A percentile compares a stretch with the other conserved stretches of the same genome.
These are phyloP conservation scores for Dipodomys merriami DNA, from an alignment of 2,113 vertebrate species.

Conservation along the genomic window DNA sequence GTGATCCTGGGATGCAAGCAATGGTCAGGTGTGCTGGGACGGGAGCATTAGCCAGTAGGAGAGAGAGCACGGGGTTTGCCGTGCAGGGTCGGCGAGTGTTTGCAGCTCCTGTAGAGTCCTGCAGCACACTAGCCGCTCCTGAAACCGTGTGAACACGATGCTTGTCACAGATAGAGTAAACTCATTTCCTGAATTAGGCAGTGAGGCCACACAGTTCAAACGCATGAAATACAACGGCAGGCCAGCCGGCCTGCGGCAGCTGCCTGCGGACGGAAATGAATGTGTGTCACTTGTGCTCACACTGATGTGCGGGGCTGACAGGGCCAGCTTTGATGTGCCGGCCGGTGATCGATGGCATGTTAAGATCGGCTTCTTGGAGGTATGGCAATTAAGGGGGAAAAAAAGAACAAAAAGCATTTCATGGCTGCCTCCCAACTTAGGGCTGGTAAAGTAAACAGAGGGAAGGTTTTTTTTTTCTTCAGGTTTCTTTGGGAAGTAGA, in stretches of 20 bases:
- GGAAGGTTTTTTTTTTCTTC: background rate
- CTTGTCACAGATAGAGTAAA: slow-evolving; percentile 77
- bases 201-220: slow-evolving; percentile 59
- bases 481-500: slow-evolving; percentile 66
- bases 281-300: slow-evolving; percentile 61
- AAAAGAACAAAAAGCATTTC: slow-evolving; percentile 59
- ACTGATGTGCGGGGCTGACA: accelerated
- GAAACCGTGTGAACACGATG: slow-evolving; percentile 35
- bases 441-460: slow-evolving; percentile 61
- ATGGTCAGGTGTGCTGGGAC: background rate
- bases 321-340: slow-evolving; percentile 46
- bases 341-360: background rate
- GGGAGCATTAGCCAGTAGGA: background rate
- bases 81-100: accelerated
- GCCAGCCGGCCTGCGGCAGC: slow-evolving; percentile 50
- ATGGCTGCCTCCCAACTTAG: slow-evolving; percentile 18
- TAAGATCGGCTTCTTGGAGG: slow-evolving; percentile 63
- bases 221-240: slow-evolving; percentile 41
- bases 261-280: slow-evolving; percentile 68
- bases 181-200: slow-evolving; percentile 81
- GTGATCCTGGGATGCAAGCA: slow-evolving; percentile 3
- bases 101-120: accelerated
- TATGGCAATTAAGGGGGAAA: background rate
- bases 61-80: background rate
- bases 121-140: accelerated